These are phyloP conservation scores for Rugalucina vietnamica DNA, from an alignment of 2,888 invertebrate genomes.

Conservation along the genomic window DNA sequence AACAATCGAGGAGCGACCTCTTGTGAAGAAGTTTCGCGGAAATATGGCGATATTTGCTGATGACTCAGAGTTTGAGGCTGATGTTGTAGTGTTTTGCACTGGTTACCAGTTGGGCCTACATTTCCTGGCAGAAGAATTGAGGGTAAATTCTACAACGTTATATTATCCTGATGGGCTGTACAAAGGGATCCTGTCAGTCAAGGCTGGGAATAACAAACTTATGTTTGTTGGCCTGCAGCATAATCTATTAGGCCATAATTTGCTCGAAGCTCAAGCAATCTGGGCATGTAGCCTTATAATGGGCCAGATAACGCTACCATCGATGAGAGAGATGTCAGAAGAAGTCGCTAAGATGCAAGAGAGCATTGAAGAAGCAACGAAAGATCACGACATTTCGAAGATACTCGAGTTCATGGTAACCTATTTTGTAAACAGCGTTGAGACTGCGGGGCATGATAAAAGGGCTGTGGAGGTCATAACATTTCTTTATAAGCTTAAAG, in stretches of 20 bases:
- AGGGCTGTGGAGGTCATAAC: not conserved
- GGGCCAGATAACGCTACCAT: not conserved
- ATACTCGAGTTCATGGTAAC: not conserved
- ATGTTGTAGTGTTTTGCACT: not conserved
- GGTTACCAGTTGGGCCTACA: not conserved
- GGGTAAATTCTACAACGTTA: not conserved
- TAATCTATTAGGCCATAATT: not conserved
- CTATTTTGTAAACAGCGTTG: not conserved
- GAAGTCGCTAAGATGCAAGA: not conserved
- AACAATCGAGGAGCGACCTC: constrained; percentile 24
- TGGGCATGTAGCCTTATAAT: constrained; percentile 1
- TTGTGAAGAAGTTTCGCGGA: not conserved
- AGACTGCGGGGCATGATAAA: not conserved
- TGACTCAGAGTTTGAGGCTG: not conserved
- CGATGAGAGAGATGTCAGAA: not conserved
- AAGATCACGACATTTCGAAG: not conserved
- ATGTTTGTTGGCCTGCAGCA: not conserved
- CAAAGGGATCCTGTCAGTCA: not conserved
- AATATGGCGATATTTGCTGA: not conserved
- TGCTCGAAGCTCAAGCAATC: not conserved
- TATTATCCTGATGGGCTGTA: not conserved
- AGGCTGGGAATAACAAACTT: not conserved
- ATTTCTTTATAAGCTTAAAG: not conserved
- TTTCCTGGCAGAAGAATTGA: not conserved
- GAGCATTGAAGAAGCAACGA: not conserved